Percentiles rank a stretch among this genome's conserved stretches.
Conservation (phyloP, 1,140 invertebrate species). For the Musca domestica region DNA sequence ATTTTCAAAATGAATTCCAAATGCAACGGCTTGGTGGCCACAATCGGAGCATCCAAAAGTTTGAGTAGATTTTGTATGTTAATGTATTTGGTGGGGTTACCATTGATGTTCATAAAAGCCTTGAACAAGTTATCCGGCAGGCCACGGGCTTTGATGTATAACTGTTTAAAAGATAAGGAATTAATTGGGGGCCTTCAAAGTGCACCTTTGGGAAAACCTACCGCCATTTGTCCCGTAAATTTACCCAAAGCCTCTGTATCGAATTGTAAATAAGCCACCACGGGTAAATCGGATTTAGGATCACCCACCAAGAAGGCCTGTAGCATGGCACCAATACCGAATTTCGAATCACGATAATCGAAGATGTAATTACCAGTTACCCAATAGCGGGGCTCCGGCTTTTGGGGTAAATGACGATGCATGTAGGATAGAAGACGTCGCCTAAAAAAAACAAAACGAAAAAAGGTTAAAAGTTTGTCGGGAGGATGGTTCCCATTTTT, state of each 20-base stretch:
- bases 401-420: slow-evolving; percentile 57
- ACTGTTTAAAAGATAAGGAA: slow-evolving; percentile 37
- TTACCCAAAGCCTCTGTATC: slow-evolving; percentile 61
- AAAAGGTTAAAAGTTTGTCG: not conserved
- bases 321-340: slow-evolving; percentile 62
- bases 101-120: slow-evolving; percentile 50
- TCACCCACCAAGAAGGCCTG: slow-evolving; percentile 63
- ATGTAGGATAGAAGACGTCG: slow-evolving; percentile 62
- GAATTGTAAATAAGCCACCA: slow-evolving; percentile 60
- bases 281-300: slow-evolving; percentile 61
- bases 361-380: slow-evolving; percentile 65
- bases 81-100: slow-evolving; percentile 51
- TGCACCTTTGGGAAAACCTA: slow-evolving; percentile 38
- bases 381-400: slow-evolving; percentile 56
- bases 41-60: slow-evolving; percentile 56
- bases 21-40: slow-evolving; percentile 55
- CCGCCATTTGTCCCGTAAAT: slow-evolving; percentile 59
- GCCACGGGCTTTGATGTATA: slow-evolving; percentile 62
- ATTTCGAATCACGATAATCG: slow-evolving; percentile 62
- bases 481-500: not conserved
- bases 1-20: slow-evolving; percentile 61
- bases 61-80: slow-evolving; percentile 57
- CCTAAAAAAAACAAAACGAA: slow-evolving; percentile 38
- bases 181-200: not conserved
- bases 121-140: slow-evolving; percentile 49